Conservation (phyloP, 2,113 vertebrate genomes). For the Macroglossus sobrinus region DNA sequence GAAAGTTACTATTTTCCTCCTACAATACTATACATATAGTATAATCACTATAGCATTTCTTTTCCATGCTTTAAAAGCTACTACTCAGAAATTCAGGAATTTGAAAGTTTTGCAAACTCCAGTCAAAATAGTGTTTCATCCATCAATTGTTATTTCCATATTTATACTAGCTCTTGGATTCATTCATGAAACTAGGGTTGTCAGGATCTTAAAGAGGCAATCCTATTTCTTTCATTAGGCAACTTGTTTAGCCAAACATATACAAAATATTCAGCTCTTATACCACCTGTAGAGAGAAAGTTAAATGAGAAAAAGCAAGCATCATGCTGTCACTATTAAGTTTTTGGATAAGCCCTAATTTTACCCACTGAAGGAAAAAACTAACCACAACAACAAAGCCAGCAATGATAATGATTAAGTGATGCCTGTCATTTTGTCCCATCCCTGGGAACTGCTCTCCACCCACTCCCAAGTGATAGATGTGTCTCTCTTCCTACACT, state of each 20-base stretch:
- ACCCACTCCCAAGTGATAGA: not conserved
- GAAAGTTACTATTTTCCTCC: not conserved
- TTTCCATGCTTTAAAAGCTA: not conserved
- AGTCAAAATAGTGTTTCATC: not conserved
- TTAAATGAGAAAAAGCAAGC: not conserved
- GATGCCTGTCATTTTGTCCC: not conserved
- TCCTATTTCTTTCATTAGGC: not conserved
- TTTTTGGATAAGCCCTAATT: not conserved
- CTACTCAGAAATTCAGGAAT: not conserved
- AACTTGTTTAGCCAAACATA: not conserved
- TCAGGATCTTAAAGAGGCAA: not conserved
- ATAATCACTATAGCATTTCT: not conserved
- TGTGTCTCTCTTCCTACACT: not conserved
- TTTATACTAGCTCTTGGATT: not conserved
- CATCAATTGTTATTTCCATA: not conserved
- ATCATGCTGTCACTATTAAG: accelerated
- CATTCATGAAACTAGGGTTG: not conserved
- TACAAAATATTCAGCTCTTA: not conserved
- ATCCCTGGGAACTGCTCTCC: not conserved
- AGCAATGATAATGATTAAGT: slow-evolving; percentile 31
- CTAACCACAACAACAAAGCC: slow-evolving; percentile 2
- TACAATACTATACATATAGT: not conserved
- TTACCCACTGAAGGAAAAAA: not conserved
- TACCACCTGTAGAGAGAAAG: accelerated
- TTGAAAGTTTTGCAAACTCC: not conserved